Evolutionary conservation across 2,888 invertebrate species (phyloP), one percentile per base, ranked within the genome.

Genomic region (Dasypolia templi): DNA sequence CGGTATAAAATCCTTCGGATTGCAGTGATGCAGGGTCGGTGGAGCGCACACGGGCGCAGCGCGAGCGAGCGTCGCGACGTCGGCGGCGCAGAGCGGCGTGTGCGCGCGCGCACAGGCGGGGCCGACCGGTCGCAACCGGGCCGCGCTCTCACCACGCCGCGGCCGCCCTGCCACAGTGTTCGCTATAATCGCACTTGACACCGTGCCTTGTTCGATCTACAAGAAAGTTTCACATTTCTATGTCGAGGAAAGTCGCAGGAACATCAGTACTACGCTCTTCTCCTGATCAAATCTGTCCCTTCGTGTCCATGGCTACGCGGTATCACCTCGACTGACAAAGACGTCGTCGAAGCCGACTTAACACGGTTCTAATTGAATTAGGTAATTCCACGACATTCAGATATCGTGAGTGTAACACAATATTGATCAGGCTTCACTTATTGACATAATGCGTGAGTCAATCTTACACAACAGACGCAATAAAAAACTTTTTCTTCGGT

Each of bases 61-160:
- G 88, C 92, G 91, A 90, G 90, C 91, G 92, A 92, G 95, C 95
- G 95, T 95, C 95, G 95, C 95, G 95, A 94, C 95, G 95, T 93
- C 93, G 94, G 89, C 95, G 95, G 93, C 93, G 92, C 95, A 92
- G 91, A 93, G 93, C 95, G 93, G 93, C 92, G 89, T 93, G 92
- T 93, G 94, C 93, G 94, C 93, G 89, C 90, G 91, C 93, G 92
- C 81, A 77, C 88, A 87, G 93, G 95, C 92, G 95, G 95, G 94
- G 95, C 93, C 95, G 95, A 95, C 95, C 95, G 96, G 95, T 95
- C 95, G 94, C 95, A 95, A 95, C 92, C 94, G 94, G 96, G 95
- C 93, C 95, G 93, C 94, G 92, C 95, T 95, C 95, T 95, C 95
- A 93, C 95, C 95, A 91, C 89, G 89, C 92, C 87, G 82, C 86